These are phyloP conservation scores for Macheiramphus alcinus DNA, from an alignment of 2,113 vertebrate species.

Conservation along the genomic window DNA sequence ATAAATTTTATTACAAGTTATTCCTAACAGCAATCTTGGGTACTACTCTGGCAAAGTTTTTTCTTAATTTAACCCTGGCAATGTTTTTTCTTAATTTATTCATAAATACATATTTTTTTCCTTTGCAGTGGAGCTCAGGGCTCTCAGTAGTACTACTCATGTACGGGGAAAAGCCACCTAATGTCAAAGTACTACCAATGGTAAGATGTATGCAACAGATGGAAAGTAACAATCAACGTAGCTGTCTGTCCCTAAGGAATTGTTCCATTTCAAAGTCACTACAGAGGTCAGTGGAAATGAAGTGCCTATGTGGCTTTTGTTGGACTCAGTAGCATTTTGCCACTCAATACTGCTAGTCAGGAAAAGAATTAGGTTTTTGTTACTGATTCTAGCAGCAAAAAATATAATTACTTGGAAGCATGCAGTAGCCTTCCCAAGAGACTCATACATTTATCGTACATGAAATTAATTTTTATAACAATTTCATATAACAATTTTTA, in stretches of 20 bases:
- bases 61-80: background rate
- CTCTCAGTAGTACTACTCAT: background rate
- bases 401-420: background rate
- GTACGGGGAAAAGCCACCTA: fast-evolving
- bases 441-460: background rate
- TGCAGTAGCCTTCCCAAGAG: background rate
- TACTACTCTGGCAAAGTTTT: background rate
- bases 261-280: background rate
- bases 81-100: background rate
- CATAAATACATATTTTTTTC: background rate
- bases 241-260: background rate
- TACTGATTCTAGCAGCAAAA: background rate
- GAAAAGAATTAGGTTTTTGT: background rate
- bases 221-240: background rate
- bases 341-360: background rate
- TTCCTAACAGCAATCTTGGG: background rate
- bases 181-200: background rate
- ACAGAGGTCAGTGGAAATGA: background rate
- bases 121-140: background rate
- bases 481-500: background rate
- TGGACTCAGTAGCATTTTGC: background rate
- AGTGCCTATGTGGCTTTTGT: background rate
- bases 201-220: background rate
- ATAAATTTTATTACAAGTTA: background rate
- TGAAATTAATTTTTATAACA: background rate